phyloP scores from a whole-genome alignment of 1,140 invertebrate species.

The Anoplolepis gracilipes region DNA sequence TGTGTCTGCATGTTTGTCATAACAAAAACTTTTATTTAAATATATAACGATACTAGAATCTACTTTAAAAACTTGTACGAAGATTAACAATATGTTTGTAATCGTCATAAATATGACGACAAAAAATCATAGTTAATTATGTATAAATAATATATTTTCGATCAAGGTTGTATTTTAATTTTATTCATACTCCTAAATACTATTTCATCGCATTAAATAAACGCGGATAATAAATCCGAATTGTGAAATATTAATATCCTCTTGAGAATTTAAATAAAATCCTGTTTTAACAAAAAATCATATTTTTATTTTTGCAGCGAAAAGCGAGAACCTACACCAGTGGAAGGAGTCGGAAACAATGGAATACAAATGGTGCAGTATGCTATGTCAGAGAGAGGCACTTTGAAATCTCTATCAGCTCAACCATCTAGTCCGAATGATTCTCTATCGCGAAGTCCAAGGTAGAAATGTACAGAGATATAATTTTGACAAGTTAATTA shows the following conservation, averaged over 20 bases:
- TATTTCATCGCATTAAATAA: neutral
- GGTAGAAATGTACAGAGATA: slow-evolving; percentile 69
- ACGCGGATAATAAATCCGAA: neutral
- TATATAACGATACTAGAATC: neutral
- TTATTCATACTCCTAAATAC: neutral
- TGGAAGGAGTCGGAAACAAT: slow-evolving; percentile 81
- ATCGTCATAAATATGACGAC: slow-evolving; percentile 11
- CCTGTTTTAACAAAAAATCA: neutral
- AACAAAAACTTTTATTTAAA: neutral
- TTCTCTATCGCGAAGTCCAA: slow-evolving; percentile 80
- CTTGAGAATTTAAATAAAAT: slow-evolving; percentile 4
- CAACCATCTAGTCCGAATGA: slow-evolving; percentile 81
- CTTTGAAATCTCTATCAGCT: slow-evolving; percentile 81
- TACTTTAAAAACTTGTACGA: neutral
- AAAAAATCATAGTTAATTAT: neutral
- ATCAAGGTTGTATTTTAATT: slow-evolving; percentile 10
- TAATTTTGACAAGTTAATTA: neutral
- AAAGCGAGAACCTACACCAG: slow-evolving; percentile 79
- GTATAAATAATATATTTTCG: neutral
- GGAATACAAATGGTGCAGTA: slow-evolving; percentile 85
- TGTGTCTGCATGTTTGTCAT: neutral
- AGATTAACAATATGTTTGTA: neutral
- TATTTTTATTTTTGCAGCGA: slow-evolving; percentile 72
- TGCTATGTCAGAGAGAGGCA: slow-evolving; percentile 79
- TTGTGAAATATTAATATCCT: neutral